Evolutionary conservation across 2,888 invertebrate genomes (phyloP).

Genomic region (Elysia crispata): DNA sequence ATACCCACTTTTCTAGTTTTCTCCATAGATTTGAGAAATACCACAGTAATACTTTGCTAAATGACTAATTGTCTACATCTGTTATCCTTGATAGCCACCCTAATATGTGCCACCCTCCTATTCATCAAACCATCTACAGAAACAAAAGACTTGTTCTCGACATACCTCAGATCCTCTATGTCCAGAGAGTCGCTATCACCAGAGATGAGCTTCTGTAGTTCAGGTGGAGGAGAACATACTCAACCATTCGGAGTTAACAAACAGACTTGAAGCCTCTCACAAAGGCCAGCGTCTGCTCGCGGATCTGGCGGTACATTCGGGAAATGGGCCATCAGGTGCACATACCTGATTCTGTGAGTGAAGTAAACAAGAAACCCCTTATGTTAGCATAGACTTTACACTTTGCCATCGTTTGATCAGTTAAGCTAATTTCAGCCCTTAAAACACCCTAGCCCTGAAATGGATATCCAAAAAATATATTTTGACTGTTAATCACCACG

Average conservation of each 20-base stretch:
- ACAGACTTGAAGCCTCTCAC: slow-evolving; percentile 97
- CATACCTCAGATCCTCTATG: slow-evolving; percentile 80
- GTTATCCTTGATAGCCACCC: background rate
- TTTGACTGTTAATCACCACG: too few species aligned
- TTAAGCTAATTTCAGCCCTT: too few species aligned
- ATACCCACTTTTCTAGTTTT: too few species aligned
- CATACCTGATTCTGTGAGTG: slow-evolving; percentile 91
- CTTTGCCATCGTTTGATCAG: too few species aligned
- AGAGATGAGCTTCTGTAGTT: slow-evolving; percentile 95
- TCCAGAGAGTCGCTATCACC: slow-evolving; percentile 97
- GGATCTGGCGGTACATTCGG: slow-evolving; percentile 98
- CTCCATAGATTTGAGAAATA: too few species aligned
- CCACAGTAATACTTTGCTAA: too few species aligned
- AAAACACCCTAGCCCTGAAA: too few species aligned
- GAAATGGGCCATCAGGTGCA: slow-evolving; percentile 95
- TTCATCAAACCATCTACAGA: background rate
- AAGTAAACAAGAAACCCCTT: background rate
- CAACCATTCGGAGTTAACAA: slow-evolving; percentile 96
- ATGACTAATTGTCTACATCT: background rate
- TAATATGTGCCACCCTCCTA: background rate
- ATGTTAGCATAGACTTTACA: too few species aligned
- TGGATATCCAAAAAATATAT: too few species aligned
- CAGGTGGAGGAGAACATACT: slow-evolving; percentile 95
- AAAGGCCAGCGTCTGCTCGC: slow-evolving; percentile 97
- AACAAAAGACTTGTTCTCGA: background rate